phyloP scores from a whole-genome alignment of 2,888 invertebrate species.

The Tanytarsus gracilentus region DNA sequence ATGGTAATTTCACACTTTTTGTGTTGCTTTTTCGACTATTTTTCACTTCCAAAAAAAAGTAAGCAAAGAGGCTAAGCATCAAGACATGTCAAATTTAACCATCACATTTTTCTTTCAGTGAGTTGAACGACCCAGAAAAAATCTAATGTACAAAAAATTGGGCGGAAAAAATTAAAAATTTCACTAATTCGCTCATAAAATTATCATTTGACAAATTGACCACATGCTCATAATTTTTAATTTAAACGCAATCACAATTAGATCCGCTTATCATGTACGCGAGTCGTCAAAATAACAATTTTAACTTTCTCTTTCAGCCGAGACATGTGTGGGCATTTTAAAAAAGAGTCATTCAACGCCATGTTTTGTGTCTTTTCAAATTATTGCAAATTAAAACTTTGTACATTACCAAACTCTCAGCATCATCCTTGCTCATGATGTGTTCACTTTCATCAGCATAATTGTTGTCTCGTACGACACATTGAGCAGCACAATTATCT shows the following conservation, averaged over 20 bases:
- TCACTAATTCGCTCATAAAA: background rate
- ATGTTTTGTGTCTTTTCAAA: no score
- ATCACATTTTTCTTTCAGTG: no score
- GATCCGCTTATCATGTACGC: constrained; percentile 16
- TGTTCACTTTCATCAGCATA: background rate
- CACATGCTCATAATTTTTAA: no score
- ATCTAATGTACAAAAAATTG: background rate
- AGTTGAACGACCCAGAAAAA: background rate
- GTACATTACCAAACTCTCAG: constrained; percentile 28
- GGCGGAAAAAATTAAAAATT: background rate
- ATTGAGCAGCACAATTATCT: background rate
- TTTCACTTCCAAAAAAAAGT: background rate
- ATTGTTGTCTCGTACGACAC: constrained; percentile 4
- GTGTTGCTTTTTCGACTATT: no score
- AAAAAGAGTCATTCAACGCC: no score
- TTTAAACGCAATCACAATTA: constrained; percentile 10
- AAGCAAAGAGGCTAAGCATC: background rate
- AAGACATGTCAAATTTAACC: background rate
- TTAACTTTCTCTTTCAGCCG: background rate
- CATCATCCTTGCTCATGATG: constrained; percentile 27
- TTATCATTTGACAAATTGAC: background rate
- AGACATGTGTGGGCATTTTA: background rate
- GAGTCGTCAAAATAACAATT: background rate
- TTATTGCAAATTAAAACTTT: no score
- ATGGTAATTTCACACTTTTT: no score